Evolutionary conservation across 2,888 invertebrate species (phyloP).

Genomic region (Meghimatium bilineatum): DNA sequence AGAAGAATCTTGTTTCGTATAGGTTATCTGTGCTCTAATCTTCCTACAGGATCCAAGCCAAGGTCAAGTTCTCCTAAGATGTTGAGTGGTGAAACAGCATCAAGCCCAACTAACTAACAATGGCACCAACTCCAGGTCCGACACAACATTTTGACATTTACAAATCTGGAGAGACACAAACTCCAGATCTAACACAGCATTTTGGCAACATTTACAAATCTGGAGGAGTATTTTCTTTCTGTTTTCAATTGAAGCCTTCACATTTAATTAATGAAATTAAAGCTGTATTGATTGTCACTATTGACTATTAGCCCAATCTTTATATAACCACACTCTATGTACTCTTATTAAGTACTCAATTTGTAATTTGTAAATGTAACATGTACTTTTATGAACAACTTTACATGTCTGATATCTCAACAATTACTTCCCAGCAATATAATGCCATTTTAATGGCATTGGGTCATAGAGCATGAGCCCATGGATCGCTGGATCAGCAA

Average conservation of each 20-base stretch:
- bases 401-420: too few species aligned
- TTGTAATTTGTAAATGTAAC: too few species aligned
- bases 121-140: background rate
- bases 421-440: too few species aligned
- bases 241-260: background rate
- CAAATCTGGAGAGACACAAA: background rate
- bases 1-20: too few species aligned
- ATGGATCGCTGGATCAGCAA: too few species aligned
- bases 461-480: too few species aligned
- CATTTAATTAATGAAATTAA: background rate
- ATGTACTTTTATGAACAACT: too few species aligned
- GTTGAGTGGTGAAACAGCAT: slow-evolving; percentile 9
- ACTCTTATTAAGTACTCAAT: background rate
- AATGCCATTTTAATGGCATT: too few species aligned
- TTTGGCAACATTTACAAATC: background rate
- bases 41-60: slow-evolving; percentile 34
- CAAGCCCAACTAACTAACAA: slow-evolving; percentile 9
- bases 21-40: background rate
- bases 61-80: slow-evolving; percentile 29
- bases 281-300: too few species aligned
- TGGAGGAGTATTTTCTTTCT: background rate
- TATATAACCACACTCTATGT: background rate
- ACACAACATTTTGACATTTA: background rate
- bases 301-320: background rate
- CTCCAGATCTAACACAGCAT: background rate